Conservation (phyloP, 1,140 invertebrate species). For the Penaeus indicus region DNA sequence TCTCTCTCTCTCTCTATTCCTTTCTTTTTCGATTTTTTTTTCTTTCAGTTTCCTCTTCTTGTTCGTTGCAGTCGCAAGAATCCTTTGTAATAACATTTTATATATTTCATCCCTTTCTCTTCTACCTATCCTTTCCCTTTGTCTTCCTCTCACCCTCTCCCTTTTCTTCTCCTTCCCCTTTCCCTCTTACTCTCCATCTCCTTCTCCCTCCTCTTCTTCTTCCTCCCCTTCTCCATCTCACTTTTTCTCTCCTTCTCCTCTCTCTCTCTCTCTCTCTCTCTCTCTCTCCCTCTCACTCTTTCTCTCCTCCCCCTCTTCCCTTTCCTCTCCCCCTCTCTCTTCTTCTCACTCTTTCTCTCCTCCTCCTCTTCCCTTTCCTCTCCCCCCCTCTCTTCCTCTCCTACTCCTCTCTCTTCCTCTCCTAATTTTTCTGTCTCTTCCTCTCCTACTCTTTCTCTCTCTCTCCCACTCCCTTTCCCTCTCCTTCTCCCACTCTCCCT, state of each 20-base stretch:
- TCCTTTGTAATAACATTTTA: too few relatives aligned
- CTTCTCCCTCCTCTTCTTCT: neutral
- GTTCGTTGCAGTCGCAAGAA: too few relatives aligned
- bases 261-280: neutral
- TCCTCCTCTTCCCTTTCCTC: too few relatives aligned
- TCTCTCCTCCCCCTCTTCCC: too few relatives aligned
- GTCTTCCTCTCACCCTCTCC: neutral
- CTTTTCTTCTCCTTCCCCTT: neutral
- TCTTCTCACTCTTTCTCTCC: too few relatives aligned
- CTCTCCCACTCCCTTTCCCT: neutral
- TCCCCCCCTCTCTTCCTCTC: too few relatives aligned
- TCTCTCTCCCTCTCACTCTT: neutral
- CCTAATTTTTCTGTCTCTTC: too few relatives aligned
- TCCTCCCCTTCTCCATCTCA: neutral
- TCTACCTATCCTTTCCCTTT: neutral
- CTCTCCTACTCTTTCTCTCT: neutral
- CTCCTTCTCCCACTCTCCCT: neutral
- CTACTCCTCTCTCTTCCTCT: too few relatives aligned
- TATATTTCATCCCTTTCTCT: neutral
- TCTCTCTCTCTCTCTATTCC: too few relatives aligned
- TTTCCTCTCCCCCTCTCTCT: too few relatives aligned
- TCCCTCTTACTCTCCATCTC: neutral
- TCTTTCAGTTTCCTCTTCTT: too few relatives aligned
- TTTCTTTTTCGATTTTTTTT: too few relatives aligned
- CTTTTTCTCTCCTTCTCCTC: neutral